These are phyloP conservation scores for Pantherophis alleghaniensis DNA, from an alignment of 2,797 vertebrate genomes.

Conservation along the genomic window DNA sequence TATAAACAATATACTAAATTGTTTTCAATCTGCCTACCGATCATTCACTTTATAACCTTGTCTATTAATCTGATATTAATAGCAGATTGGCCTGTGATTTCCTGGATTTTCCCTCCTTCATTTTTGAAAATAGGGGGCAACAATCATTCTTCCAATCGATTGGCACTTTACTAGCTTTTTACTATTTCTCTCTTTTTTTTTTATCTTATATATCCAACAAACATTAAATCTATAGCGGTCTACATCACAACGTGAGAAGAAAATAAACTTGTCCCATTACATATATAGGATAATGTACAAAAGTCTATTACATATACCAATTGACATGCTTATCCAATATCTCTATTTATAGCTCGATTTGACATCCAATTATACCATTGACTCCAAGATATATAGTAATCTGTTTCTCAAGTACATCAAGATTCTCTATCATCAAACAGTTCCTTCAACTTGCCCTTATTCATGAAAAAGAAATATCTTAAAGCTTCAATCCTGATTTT, in stretches of 20 bases:
- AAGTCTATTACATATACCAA: too few species aligned
- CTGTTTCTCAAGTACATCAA: not conserved
- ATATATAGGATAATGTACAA: too few species aligned
- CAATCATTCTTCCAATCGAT: not conserved
- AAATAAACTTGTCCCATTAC: too few species aligned
- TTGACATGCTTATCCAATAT: too few species aligned
- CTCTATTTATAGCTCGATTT: too few species aligned
- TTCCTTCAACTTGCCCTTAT: not conserved
- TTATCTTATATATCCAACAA: too few species aligned
- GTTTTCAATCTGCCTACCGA: not conserved
- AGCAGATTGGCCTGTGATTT: not conserved
- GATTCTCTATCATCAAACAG: not conserved
- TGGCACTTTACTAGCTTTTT: not conserved
- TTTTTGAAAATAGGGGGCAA: not conserved
- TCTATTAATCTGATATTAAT: not conserved
- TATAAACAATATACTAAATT: not conserved
- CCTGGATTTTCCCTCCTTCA: not conserved
- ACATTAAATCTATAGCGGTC: too few species aligned
- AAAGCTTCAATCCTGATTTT: not conserved
- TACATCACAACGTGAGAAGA: too few species aligned
- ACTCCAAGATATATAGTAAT: too few species aligned
- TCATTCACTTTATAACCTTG: not conserved
- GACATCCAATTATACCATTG: too few species aligned
- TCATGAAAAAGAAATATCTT: not conserved
- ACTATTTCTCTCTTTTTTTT: not conserved